Evolutionary conservation across 2,113 vertebrate species (phyloP), one percentile per base, ranked within the genome.

Genomic region (Gorilla gorilla): DNA sequence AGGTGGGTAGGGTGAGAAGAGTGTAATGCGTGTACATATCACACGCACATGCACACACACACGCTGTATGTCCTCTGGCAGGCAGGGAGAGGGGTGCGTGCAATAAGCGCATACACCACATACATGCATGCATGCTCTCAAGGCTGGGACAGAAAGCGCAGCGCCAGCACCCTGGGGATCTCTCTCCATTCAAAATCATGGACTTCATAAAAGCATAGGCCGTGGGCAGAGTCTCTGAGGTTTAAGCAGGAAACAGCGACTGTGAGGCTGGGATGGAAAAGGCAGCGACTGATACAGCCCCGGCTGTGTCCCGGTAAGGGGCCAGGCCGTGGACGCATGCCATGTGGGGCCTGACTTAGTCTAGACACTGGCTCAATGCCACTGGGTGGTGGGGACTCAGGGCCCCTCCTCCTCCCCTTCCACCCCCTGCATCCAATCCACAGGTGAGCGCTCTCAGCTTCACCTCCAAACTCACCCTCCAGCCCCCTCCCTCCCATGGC

Each of bases 161-260:
- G 40, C 8, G 0, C 87, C 88, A 32, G 57, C n/a, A 48, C 78
- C 76, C 57, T 23, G 30, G 27, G 8, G 64, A 64, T 70, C 55
- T 57, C 10, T 4, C 8, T 23, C 70, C 64, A 0, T 75, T 76
- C 23, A 75, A 72, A 97, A 90, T 73, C 81, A 86, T 25, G 73
- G 79, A 50, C 78, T 79, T 97, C 86, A 52, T 48, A 78, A 84
- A 96, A 87, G 70, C 32, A 66, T 43, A 97, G 90, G 78, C 50
- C 0, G 5, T 50, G 81, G 95, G 95, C 90, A 93, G 11, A 50
- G 92, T 32, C 72, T 82, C 82, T 93, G 87, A 50, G 32, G 59
- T 18, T 61, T 81, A 52, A 22, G 1, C n/a, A 73, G 43, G 61
- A 97, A 97, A 76, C 6, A 94, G 64, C 50, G 79, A 20, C 14